A percentile compares a stretch with the other conserved stretches of the same genome.
Evolutionary conservation across 2,888 invertebrate genomes (phyloP).

Genomic region (Blera fallax): DNA sequence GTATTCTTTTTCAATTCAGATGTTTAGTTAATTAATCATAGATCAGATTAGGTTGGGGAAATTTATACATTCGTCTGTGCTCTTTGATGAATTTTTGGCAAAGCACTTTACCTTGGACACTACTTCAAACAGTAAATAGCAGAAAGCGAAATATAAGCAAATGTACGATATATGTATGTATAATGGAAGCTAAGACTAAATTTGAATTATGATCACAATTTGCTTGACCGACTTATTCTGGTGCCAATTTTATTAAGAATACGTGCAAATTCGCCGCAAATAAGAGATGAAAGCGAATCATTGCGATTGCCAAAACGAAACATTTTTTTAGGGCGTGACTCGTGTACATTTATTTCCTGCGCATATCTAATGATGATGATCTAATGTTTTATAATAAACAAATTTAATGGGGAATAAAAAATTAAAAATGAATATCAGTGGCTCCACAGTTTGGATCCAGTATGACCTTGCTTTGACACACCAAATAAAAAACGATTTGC

Average conservation of each 20-base stretch:
- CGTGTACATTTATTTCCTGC: background rate
- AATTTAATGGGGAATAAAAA: background rate
- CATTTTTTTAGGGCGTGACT: conserved; percentile 7
- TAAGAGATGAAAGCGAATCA: background rate
- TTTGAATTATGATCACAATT: conserved; percentile 48
- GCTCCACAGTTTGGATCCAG: background rate
- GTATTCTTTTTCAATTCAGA: background rate
- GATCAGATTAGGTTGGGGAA: background rate
- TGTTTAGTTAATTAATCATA: background rate
- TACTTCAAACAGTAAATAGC: background rate
- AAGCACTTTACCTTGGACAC: background rate
- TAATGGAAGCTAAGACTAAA: conserved; percentile 6
- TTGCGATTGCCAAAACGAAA: conserved; percentile 1
- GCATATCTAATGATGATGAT: background rate
- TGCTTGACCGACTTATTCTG: conserved; percentile 32
- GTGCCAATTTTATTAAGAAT: conserved; percentile 37
- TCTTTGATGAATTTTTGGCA: background rate
- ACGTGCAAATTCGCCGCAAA: background rate
- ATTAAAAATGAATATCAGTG: background rate
- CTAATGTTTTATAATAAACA: background rate
- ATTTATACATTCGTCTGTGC: background rate
- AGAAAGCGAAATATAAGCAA: background rate
- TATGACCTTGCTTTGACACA: background rate
- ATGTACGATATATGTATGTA: background rate
- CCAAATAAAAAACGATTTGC: background rate